A percentile compares a stretch with the other conserved stretches of the same genome.
phyloP scores from a whole-genome alignment of 92 coral and sea anemone genomes.

The Zoanthus gigantus region DNA sequence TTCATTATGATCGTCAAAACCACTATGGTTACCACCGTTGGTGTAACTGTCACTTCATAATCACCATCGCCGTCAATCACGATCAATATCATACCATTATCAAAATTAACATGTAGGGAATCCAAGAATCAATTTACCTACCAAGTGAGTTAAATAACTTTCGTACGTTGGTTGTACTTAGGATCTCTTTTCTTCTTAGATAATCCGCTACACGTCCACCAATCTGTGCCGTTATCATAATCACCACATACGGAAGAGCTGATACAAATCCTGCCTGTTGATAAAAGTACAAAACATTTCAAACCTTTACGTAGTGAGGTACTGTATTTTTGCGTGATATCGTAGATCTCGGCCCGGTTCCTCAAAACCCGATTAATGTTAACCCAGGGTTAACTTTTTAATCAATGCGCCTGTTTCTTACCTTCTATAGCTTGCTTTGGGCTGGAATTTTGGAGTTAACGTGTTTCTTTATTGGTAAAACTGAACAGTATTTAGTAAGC shows the following conservation, averaged over 20 bases:
- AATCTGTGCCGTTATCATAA: conserved; percentile 80
- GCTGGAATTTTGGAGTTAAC: no score
- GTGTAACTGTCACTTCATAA: background rate
- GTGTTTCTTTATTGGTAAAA: no score
- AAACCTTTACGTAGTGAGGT: background rate
- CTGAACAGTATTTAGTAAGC: no score
- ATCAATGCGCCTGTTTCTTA: no score
- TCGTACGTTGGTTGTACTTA: conserved; percentile 83
- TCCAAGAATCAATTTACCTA: conserved; percentile 37
- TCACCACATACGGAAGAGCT: conserved; percentile 89
- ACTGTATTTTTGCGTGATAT: background rate
- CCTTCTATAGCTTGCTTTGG: no score
- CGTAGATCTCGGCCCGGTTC: no score
- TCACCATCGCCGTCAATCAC: background rate
- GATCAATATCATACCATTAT: background rate
- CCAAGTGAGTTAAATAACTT: conserved; percentile 86
- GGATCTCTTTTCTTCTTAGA: conserved; percentile 65
- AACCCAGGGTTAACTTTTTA: no score
- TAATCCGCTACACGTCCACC: conserved; percentile 89
- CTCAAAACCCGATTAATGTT: no score
- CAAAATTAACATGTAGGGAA: background rate
- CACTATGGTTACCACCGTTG: background rate
- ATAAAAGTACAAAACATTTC: background rate
- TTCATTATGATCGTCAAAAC: background rate
- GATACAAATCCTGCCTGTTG: conserved; percentile 93